Conservation (phyloP, 64 coral and sea anemone species). For the Stichodactyla helianthus region DNA sequence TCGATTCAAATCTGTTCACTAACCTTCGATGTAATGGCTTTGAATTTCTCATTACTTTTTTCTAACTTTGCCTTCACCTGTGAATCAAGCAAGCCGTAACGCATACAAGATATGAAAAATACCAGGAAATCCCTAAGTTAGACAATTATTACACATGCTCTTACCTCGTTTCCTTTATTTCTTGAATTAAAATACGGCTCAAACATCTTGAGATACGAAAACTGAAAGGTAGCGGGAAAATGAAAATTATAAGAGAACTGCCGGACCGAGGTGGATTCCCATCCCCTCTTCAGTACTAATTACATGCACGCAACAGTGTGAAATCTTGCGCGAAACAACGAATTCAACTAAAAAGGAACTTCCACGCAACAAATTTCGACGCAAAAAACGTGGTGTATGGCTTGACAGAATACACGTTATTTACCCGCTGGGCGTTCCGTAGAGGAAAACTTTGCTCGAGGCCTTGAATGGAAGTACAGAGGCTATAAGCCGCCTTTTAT, state of each 20-base stretch:
- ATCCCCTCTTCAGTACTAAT: too few relatives aligned
- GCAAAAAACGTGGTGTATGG: too few relatives aligned
- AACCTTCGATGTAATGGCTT: constrained; percentile 78
- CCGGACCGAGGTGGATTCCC: too few relatives aligned
- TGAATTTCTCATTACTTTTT: constrained; percentile 88
- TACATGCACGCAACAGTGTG: too few relatives aligned
- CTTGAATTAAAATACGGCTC: constrained; percentile 96
- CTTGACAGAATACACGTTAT: too few relatives aligned
- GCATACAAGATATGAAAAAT: not conserved
- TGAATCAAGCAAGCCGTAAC: not conserved
- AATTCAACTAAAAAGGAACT: too few relatives aligned
- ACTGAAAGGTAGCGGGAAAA: constrained; percentile 44
- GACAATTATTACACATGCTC: not conserved
- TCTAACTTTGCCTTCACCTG: constrained; percentile 62
- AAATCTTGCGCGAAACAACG: too few relatives aligned
- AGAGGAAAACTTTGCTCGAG: too few relatives aligned
- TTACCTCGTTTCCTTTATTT: constrained; percentile 93
- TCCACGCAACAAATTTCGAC: too few relatives aligned
- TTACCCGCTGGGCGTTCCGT: too few relatives aligned
- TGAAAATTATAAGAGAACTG: not conserved
- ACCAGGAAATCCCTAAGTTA: not conserved
- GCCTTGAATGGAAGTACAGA: too few relatives aligned
- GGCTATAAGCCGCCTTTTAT: too few relatives aligned
- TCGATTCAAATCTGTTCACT: not conserved
- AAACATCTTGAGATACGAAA: constrained; percentile 97